A percentile compares a stretch with the other conserved stretches of the same genome.
Evolutionary conservation across 2,113 vertebrate species (phyloP).

Genomic region (Telmatochromis sp.): DNA sequence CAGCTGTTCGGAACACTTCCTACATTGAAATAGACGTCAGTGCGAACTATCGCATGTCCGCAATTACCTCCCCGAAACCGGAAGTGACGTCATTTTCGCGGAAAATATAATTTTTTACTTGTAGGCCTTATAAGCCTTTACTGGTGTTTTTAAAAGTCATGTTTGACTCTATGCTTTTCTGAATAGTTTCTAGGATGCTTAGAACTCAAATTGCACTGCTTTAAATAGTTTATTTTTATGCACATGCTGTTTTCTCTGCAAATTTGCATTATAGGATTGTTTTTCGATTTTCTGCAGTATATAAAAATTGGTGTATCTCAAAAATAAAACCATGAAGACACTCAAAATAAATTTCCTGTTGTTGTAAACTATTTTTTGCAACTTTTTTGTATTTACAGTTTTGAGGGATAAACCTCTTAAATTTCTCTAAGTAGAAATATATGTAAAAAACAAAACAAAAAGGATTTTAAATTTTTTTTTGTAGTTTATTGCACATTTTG

Average conservation of each 20-base stretch:
- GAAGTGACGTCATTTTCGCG: neutral
- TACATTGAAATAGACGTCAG: neutral
- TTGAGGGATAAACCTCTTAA: no score
- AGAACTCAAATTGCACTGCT: neutral
- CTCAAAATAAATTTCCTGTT: no score
- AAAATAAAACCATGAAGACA: no score
- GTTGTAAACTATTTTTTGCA: no score
- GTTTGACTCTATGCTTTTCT: neutral
- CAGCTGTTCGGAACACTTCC: neutral
- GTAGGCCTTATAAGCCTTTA: neutral
- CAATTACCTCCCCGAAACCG: neutral
- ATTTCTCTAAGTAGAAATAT: no score
- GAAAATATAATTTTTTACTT: neutral
- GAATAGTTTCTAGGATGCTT: neutral
- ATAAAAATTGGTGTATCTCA: no score
- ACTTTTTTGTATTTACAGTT: no score
- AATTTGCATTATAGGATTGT: neutral
- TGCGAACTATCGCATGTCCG: neutral
- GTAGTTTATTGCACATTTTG: no score
- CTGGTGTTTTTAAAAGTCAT: neutral
- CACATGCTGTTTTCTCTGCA: neutral
- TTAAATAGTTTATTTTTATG: neutral
- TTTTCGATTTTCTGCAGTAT: no score
- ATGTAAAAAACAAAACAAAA: no score
- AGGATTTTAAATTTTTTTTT: no score